Evolutionary conservation across 2,888 invertebrate species (phyloP), one percentile per base, ranked within the genome.

Genomic region (Eristalis tenax): DNA sequence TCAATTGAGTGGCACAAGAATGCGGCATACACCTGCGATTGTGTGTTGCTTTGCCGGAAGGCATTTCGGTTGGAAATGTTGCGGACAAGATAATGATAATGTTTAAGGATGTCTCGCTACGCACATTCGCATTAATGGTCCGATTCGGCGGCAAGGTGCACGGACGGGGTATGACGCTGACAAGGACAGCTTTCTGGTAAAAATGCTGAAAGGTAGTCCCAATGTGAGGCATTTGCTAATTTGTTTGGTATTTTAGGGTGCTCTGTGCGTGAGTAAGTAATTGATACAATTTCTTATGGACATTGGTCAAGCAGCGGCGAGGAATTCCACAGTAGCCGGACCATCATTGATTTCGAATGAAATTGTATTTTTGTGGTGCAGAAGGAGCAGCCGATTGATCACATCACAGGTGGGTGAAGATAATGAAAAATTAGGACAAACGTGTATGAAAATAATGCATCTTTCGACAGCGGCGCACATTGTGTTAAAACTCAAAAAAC

Each of bases 11-110:
- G 59, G 13, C 59, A 26, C 50, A 18, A 50, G n/a, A 50, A 50
- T 50, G 50, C 50, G 8, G 50, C 50, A 13, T 59, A 28, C 78
- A 79, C 70, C 78, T 79, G 78, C 78, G 70, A 59, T 79, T 71
- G 38, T 28, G 57, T 22, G 57, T 28, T 40, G 56, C 57, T 43
- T 6, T 75, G 66, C 66, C 8, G 15, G 4, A 15, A 28, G 66
- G 28, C 65, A 56, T 35, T 64, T 38, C 23, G n/a, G 64, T 66
- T 32, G 76, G 43, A 32, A 59, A 43, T 32, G 32, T 11, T 68
- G 40, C 32, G 6, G 32, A n/a, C 18, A 26, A 32, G 65, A 59
- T 65, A 65, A 71, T 70, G 64, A 59, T 70, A 40, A 79, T 79
- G 70, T 63, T 70, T 64, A n/a, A 18, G 68, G 10, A 35, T n/a